Evolutionary conservation across 2,888 invertebrate species (phyloP).

Genomic region (Toxonevra muliebris): DNA sequence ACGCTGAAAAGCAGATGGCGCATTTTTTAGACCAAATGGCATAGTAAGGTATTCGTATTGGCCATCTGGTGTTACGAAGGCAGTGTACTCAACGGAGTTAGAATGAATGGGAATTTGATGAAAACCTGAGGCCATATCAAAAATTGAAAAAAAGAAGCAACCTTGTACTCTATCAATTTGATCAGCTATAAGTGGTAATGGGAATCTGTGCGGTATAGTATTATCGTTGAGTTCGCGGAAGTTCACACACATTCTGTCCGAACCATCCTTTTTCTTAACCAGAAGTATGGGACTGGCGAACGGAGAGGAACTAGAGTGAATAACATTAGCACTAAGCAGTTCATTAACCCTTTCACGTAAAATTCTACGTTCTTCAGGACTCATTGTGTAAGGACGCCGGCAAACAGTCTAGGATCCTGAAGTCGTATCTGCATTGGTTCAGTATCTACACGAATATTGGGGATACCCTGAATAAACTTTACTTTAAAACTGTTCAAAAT

Average conservation of each 20-base stretch:
- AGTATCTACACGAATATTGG: too few species aligned
- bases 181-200: constrained; percentile 23
- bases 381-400: constrained; percentile 11
- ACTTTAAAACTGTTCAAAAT: constrained; percentile 15
- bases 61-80: constrained; percentile 29
- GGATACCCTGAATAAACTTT: too few species aligned
- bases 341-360: constrained; percentile 8
- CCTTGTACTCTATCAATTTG: constrained; percentile 29
- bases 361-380: constrained; percentile 7
- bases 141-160: constrained; percentile 6
- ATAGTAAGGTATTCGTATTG: constrained; percentile 27
- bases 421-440: too few species aligned
- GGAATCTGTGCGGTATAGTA: constrained; percentile 4
- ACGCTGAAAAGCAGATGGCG: constrained; percentile 28
- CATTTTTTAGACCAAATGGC: too few species aligned
- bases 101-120: constrained; percentile 22
- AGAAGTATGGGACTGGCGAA: constrained; percentile 19
- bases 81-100: constrained; percentile 30
- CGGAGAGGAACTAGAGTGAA: constrained; percentile 15
- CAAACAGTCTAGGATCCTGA: constrained; percentile 2
- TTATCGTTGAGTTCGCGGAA: constrained; percentile 12
- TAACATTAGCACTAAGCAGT: constrained; percentile 3
- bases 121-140: constrained; percentile 33
- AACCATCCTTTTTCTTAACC: constrained; percentile 25
- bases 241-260: constrained; percentile 20